Conservation (phyloP, 2,113 vertebrate species). For the Scopus umbretta region DNA sequence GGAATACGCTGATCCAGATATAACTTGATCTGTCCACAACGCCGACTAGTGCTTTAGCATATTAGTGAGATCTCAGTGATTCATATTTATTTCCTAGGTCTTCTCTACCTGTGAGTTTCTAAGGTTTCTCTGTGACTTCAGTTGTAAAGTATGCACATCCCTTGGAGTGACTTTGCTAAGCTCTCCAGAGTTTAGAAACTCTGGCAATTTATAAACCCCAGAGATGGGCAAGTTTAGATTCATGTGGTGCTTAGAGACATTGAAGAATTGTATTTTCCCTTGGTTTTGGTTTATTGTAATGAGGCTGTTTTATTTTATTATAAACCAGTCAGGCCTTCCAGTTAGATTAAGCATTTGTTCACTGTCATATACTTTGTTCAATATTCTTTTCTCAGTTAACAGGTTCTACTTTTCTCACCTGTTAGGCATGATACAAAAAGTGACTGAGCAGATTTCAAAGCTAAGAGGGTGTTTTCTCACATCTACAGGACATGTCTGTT, state of each 20-base stretch:
- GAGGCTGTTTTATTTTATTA: background rate
- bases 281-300: background rate
- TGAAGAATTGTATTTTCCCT: background rate
- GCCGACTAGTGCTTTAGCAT: background rate
- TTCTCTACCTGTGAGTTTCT: background rate
- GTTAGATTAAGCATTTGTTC: background rate
- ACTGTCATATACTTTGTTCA: background rate
- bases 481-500: background rate
- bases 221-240: background rate
- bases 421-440: background rate
- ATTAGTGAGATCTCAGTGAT: background rate
- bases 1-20: background rate
- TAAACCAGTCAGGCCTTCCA: background rate
- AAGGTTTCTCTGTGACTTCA: background rate
- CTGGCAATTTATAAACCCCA: background rate
- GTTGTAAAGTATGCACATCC: background rate
- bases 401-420: background rate
- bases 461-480: background rate
- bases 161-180: background rate
- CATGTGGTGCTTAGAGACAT: background rate
- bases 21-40: background rate
- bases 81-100: background rate
- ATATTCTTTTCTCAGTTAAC: background rate
- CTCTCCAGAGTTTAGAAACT: background rate
- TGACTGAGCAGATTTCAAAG: background rate